Conservation (phyloP, 2,113 vertebrate genomes). For the Petroica traversi region DNA sequence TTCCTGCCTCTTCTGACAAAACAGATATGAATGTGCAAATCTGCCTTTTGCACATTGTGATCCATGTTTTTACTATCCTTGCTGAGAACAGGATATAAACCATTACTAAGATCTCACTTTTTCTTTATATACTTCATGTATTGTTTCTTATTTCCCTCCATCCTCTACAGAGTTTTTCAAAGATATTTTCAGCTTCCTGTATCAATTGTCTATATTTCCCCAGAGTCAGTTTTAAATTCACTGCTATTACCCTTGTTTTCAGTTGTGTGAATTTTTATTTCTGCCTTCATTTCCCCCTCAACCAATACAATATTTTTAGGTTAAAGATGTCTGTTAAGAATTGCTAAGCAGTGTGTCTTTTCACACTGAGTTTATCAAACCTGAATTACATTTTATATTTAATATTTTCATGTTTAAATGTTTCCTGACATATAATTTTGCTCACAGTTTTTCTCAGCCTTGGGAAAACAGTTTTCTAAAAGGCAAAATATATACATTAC, state of each 20-base stretch:
- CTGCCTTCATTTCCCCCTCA: not conserved
- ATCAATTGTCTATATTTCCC: slow-evolving; percentile 7
- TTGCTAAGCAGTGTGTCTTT: not conserved
- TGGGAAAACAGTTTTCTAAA: not conserved
- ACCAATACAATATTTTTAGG: not conserved
- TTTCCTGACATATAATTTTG: slow-evolving; percentile 8
- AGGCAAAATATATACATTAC: not conserved
- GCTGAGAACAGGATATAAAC: not conserved
- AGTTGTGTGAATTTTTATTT: not conserved
- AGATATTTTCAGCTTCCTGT: slow-evolving; percentile 15
- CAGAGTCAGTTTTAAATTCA: not conserved
- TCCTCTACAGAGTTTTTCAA: not conserved
- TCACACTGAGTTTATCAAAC: slow-evolving; percentile 14
- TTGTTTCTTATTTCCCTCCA: not conserved
- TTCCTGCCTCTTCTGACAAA: not conserved
- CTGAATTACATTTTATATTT: not conserved
- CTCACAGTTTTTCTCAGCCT: slow-evolving; percentile 1
- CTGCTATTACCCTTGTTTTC: not conserved
- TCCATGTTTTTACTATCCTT: not conserved
- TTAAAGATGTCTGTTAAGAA: not conserved
- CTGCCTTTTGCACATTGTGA: not conserved
- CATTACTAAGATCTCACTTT: not conserved
- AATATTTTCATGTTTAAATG: not conserved
- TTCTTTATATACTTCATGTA: not conserved
- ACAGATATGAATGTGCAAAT: not conserved